Base-by-base conservation (phyloP, 2,113 vertebrate species). In the Eretmochelys imbricata region DNA sequence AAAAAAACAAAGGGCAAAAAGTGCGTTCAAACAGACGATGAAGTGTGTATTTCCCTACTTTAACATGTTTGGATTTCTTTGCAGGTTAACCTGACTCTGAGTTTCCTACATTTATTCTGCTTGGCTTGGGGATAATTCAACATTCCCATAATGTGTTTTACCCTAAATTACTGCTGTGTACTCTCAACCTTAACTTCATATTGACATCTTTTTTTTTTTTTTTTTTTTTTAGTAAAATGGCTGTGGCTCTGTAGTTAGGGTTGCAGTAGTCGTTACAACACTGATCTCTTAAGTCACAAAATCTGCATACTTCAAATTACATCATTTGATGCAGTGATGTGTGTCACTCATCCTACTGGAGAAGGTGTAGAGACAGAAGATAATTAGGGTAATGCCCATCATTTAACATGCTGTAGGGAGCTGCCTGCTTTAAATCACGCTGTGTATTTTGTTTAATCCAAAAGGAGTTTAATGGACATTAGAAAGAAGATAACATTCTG, bases 391-490 rank as follows among this genome's bases (percentile, higher is more conserved):
- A 94, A 90, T 91, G 50, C 91, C 55, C 89, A 5, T 84, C 20
- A 49, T 95, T 93, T 91, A 88, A 84, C 88, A 75, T 81, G 90
- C 84, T 79, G 22, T 95, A 49, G 38, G 91, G 72, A 96, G 8
- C 27, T 93, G 53, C 89, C 93, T 96, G 57, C 96, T 98, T 89
- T 48, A 93, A 96, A 95, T 82, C 94, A 93, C 80, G 95, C 92
- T 80, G 85, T 94, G 80, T 92, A 84, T 96, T 97, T 96, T 95
- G 87, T 95, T 96, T 95, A 97, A 94, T 97, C 91, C 90, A 94
- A 76, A 94, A 95, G 95, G 95, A 97, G 97, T 97, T 95, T 89
- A 93, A 96, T 96, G 93, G 95, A 93, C 94, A 90, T 91, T 65
- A 80, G 95, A 95, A 93, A 97, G 78, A 16, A 54, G 57, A 94